Base-by-base conservation (phyloP, 2,888 invertebrate species). In the Watsonalla binaria region DNA sequence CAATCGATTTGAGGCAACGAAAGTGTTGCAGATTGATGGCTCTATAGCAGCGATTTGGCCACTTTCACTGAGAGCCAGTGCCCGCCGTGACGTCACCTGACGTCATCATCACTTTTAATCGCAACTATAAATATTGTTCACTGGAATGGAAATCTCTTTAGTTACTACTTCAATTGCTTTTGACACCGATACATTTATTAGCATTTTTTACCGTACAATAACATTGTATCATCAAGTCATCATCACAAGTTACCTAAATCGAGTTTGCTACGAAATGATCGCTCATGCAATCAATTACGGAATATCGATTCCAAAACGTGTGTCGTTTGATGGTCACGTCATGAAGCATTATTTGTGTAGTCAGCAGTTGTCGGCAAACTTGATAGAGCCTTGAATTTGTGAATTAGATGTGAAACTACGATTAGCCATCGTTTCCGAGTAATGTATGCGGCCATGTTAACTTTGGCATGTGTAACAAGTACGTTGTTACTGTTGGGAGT, bases 21-120 rank as follows among this genome's bases (percentile, higher is more conserved):
- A 86, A 87, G 86, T 87, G 84, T 85, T 81, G 75, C 79, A 77
- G 85, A 86, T 85, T 76, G 82, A 82, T 80, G 77, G 63, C 66
- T 74, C 68, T 64, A 62, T 71, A 62, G 53, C 61, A 63, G 64
- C 68, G 75, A 76, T 80, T 78, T 65, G 74, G 74, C 54, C 60
- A 86, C 89, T 89, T 89, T 89, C 89, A 87, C 89, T 84, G 62
- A 61, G 66, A 62, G 76, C 65, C 74, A 72, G 68, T 71, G 79
- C 71, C 77, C 76, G 72, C 47, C 8, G 65, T 70, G 75, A 73
- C 76, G 76, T 74, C 68, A 63, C 58, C n/a, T 56, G 49, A 66
- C 74, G 73, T 71, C 75, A 69, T 57, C 56, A 34, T 5, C 34
- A 6, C 13, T 47, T 54, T 52, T 53, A 53, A 57, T 54, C 47